These are phyloP conservation scores for Haplochromis vanheusdeni DNA, from an alignment of 2,113 vertebrate species.

Conservation along the genomic window DNA sequence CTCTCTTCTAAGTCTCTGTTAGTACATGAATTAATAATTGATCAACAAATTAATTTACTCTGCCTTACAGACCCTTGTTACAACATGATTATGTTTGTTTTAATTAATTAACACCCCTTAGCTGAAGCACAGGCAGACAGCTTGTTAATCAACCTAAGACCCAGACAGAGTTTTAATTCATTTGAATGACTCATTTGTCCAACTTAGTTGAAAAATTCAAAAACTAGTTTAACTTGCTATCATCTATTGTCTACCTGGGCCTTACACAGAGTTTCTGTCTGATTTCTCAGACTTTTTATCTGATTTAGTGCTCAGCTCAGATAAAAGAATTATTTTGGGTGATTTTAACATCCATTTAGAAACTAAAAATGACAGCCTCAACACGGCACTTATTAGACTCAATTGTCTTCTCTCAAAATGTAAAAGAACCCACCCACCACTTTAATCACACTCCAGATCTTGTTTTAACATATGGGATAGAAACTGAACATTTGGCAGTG, in stretches of 20 bases:
- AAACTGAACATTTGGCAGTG: fast-evolving
- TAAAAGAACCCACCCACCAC: not conserved
- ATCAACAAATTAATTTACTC: not conserved
- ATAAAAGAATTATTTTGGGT: not conserved
- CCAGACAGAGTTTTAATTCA: not conserved
- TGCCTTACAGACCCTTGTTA: not conserved
- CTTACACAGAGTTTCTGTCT: not conserved
- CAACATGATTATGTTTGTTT: not conserved
- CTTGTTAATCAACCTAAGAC: not conserved
- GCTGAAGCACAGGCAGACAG: not conserved
- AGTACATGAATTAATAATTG: not conserved
- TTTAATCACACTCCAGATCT: not conserved
- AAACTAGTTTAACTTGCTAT: not conserved
- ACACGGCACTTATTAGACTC: not conserved
- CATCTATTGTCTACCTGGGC: not conserved
- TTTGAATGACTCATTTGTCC: not conserved
- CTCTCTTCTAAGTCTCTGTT: not conserved
- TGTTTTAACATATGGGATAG: not conserved
- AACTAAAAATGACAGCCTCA: not conserved
- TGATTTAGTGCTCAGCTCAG: not conserved
- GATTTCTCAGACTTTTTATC: not conserved
- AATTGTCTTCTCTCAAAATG: not conserved
- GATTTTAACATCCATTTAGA: not conserved
- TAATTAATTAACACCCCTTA: not conserved
- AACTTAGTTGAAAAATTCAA: not conserved